Percentiles rank a stretch among this genome's conserved stretches.
phyloP scores from a whole-genome alignment of 2,797 vertebrate genomes.

The Lagodon rhomboides region DNA sequence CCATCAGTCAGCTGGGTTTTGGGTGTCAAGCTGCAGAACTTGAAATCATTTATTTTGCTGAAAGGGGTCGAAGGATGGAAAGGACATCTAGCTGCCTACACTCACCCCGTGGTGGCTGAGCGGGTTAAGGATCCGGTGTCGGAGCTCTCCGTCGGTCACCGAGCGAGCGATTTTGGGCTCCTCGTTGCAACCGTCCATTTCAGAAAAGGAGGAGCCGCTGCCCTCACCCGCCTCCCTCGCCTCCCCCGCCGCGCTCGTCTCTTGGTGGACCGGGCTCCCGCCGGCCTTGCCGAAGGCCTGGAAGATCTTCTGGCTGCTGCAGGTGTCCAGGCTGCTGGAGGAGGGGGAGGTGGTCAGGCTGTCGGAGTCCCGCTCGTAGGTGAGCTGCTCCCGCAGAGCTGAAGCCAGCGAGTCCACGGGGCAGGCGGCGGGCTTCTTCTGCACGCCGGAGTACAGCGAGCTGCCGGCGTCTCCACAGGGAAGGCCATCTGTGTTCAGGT shows the following conservation, averaged over 20 bases:
- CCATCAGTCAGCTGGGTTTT: not conserved
- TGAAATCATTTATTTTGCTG: not conserved
- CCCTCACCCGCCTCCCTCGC: slow-evolving; percentile 50
- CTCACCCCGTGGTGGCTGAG: slow-evolving; percentile 92
- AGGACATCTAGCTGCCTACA: slow-evolving; percentile 30
- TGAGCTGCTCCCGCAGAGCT: slow-evolving; percentile 83
- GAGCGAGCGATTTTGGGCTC: slow-evolving; percentile 91
- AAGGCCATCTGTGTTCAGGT: slow-evolving; percentile 77
- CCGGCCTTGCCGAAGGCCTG: slow-evolving; percentile 87
- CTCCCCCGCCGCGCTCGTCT: slow-evolving; percentile 66
- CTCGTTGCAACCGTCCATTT: slow-evolving; percentile 85
- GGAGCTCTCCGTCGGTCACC: slow-evolving; percentile 93
- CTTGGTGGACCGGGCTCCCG: slow-evolving; percentile 51
- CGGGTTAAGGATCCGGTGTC: slow-evolving; percentile 87
- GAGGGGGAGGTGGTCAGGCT: slow-evolving; percentile 89
- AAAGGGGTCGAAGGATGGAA: not conserved
- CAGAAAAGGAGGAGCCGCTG: slow-evolving; percentile 90
- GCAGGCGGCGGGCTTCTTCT: slow-evolving; percentile 84
- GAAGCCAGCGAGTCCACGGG: slow-evolving; percentile 86
- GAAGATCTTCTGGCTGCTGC: slow-evolving; percentile 89
- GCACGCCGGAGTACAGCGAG: slow-evolving; percentile 88
- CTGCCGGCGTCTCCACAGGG: slow-evolving; percentile 83
- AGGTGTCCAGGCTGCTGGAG: slow-evolving; percentile 90
- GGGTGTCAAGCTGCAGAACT: not conserved
- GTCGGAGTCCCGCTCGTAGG: slow-evolving; percentile 82